Conservation (phyloP, 2,113 vertebrate genomes). For the Litocranius walleri region DNA sequence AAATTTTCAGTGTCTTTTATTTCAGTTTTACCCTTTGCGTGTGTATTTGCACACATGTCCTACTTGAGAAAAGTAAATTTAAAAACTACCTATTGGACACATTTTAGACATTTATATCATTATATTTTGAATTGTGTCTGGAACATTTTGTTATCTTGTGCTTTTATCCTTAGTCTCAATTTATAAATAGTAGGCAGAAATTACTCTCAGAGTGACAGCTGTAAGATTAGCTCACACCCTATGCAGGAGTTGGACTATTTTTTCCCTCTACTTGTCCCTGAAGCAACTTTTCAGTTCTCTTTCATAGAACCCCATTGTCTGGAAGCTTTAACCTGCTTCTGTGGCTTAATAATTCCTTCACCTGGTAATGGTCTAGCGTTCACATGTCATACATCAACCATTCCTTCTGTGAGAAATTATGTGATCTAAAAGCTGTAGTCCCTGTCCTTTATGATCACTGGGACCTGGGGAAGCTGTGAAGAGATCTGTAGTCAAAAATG, state of each 20-base stretch:
- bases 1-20: background rate
- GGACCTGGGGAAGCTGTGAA: background rate
- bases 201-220: constrained; percentile 36
- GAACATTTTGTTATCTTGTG: constrained; percentile 12
- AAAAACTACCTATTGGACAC: background rate
- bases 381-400: background rate
- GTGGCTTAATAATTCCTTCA: background rate
- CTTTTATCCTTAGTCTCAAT: background rate
- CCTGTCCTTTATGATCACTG: background rate
- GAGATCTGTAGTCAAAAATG: background rate
- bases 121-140: constrained; percentile 23
- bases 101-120: background rate
- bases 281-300: constrained; percentile 21
- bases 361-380: background rate
- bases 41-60: background rate
- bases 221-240: constrained; percentile 17
- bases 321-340: background rate
- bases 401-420: background rate
- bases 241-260: background rate
- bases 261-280: background rate
- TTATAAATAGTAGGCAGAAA: constrained; percentile 61
- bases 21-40: background rate
- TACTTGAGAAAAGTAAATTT: background rate
- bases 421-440: background rate
- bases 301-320: background rate